Conservation (phyloP, 2,888 invertebrate species). For the Zootermopsis nevadensis region DNA sequence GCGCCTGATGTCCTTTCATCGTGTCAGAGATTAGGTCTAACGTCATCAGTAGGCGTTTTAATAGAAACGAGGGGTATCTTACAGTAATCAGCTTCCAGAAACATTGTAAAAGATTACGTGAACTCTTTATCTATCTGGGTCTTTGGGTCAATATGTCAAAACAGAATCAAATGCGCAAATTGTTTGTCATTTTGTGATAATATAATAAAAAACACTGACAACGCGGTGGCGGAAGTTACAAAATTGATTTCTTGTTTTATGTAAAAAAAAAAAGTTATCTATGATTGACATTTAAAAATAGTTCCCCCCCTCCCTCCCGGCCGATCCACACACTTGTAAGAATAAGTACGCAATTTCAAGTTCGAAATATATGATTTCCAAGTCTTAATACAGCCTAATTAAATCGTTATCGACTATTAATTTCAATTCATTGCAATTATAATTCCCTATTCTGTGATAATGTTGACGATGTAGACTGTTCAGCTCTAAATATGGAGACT, state of each 20-base stretch:
- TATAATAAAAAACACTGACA: not conserved
- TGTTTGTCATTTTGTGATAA: not conserved
- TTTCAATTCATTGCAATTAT: too few relatives aligned
- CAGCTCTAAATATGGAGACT: too few relatives aligned
- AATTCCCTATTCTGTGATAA: too few relatives aligned
- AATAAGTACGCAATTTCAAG: too few relatives aligned
- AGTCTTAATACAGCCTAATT: too few relatives aligned
- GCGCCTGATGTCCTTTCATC: not conserved
- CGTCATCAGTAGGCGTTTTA: not conserved
- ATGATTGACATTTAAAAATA: too few relatives aligned
- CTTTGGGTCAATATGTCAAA: conserved; percentile 34
- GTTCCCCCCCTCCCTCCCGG: too few relatives aligned
- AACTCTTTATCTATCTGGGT: conserved; percentile 36
- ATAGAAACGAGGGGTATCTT: not conserved
- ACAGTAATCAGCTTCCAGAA: not conserved
- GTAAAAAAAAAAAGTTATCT: too few relatives aligned
- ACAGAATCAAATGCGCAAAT: not conserved
- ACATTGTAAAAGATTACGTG: conserved; percentile 10
- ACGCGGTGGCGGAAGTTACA: not conserved
- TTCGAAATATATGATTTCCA: too few relatives aligned
- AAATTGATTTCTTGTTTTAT: not conserved
- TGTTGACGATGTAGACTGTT: too few relatives aligned
- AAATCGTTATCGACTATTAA: too few relatives aligned
- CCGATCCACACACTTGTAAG: too few relatives aligned
- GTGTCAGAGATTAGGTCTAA: not conserved